These are phyloP conservation scores for Probosciger aterrimus DNA, from an alignment of 2,113 vertebrate genomes.

Conservation along the genomic window DNA sequence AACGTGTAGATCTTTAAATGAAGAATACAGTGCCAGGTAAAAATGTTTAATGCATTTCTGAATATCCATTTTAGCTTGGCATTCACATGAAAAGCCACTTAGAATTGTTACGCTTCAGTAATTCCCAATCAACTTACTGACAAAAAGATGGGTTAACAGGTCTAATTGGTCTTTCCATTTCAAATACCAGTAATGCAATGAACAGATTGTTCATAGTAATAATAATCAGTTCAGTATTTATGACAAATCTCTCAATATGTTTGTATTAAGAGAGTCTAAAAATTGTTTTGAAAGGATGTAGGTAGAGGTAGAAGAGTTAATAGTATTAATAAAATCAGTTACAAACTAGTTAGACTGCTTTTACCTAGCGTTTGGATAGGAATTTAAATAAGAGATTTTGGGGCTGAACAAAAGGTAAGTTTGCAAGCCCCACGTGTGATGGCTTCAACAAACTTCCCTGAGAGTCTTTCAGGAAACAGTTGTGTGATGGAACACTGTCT, in stretches of 20 bases:
- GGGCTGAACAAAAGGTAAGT: background rate
- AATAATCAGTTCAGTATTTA: constrained; percentile 48
- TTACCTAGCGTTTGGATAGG: background rate
- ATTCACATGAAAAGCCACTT: constrained; percentile 59
- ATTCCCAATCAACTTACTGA: constrained; percentile 58
- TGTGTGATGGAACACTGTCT: background rate
- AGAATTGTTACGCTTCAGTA: constrained; percentile 45
- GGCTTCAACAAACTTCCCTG: background rate
- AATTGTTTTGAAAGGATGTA: background rate
- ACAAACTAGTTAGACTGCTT: background rate
- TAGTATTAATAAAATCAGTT: background rate
- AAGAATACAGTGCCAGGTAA: constrained; percentile 17
- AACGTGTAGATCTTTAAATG: constrained; percentile 34
- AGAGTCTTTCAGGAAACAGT: background rate
- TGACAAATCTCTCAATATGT: constrained; percentile 31
- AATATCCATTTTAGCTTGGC: constrained; percentile 59
- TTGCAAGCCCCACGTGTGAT: background rate
- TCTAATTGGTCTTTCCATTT: constrained; percentile 63
- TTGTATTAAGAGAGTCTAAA: constrained; percentile 10
- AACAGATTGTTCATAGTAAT: constrained; percentile 44
- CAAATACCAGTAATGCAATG: constrained; percentile 45
- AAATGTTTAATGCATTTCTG: constrained; percentile 58
- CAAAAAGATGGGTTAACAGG: constrained; percentile 62
- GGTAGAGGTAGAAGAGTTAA: background rate
- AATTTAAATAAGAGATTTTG: background rate